Percentiles rank a stretch among this genome's conserved stretches.
These are phyloP conservation scores for Boloria euphrosyne DNA, from an alignment of 2,888 invertebrate species.

Conservation along the genomic window DNA sequence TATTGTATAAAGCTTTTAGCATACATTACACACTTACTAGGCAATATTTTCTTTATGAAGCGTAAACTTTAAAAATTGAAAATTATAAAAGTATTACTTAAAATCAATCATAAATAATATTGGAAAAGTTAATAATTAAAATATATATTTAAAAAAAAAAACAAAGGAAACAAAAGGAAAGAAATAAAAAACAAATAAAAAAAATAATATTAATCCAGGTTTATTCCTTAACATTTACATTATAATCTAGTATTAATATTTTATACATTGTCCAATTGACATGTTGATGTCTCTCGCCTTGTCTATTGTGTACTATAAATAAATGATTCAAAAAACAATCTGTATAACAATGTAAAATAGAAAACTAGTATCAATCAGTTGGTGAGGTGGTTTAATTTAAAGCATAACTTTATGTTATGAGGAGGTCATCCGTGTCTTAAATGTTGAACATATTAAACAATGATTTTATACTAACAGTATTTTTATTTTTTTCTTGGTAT, in stretches of 20 bases:
- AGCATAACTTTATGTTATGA: constrained; percentile 50
- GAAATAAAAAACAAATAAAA: constrained; percentile 68
- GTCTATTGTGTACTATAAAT: constrained; percentile 56
- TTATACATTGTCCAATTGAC: constrained; percentile 78
- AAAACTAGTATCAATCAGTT: constrained; percentile 1
- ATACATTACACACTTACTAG: neutral
- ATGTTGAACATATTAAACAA: neutral
- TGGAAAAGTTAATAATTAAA: constrained; percentile 8
- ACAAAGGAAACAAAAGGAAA: constrained; percentile 44
- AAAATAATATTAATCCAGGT: constrained; percentile 79
- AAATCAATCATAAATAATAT: neutral
- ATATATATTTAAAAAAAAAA: constrained; percentile 36
- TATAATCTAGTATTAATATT: constrained; percentile 78
- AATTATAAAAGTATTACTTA: neutral
- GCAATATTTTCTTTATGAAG: constrained; percentile 22
- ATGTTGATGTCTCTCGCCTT: constrained; percentile 65
- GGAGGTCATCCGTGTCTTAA: constrained; percentile 17
- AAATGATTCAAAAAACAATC: constrained; percentile 45
- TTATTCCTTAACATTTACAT: constrained; percentile 80
- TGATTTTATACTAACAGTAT: too few relatives aligned
- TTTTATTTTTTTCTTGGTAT: too few relatives aligned
- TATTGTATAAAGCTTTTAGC: constrained; percentile 29
- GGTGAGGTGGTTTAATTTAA: constrained; percentile 63
- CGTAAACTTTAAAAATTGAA: neutral
- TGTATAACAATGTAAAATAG: constrained; percentile 18